Percentiles rank a stretch among this genome's conserved stretches.
These are phyloP conservation scores for Papilio helenus DNA, from an alignment of 1,140 invertebrate genomes.

Conservation along the genomic window DNA sequence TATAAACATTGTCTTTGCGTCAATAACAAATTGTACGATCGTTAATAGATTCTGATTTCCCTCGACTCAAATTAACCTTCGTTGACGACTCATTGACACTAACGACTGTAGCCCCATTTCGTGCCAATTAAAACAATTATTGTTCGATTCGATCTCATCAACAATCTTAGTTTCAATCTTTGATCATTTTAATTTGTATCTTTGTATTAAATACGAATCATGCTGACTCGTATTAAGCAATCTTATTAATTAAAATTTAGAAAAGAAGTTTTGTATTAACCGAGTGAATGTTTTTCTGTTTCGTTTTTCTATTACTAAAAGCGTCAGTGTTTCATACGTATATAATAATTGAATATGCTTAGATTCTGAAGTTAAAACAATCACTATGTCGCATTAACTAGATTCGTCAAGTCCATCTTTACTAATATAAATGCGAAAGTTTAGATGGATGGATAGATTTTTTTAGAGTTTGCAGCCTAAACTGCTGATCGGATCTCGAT, in stretches of 20 bases:
- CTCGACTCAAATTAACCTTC: slow-evolving; percentile 42
- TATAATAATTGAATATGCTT: neutral
- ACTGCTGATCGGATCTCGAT: too few relatives aligned
- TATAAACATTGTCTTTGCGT: slow-evolving; percentile 28
- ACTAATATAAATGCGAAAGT: too few relatives aligned
- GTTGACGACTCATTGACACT: slow-evolving; percentile 59
- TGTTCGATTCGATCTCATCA: slow-evolving; percentile 49
- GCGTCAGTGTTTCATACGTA: neutral
- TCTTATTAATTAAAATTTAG: neutral
- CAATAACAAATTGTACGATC: slow-evolving; percentile 31
- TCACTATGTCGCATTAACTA: too few relatives aligned
- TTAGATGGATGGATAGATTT: too few relatives aligned
- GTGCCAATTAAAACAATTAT: slow-evolving; percentile 70
- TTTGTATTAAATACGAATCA: slow-evolving; percentile 26
- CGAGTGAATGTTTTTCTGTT: neutral
- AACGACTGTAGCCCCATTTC: slow-evolving; percentile 48
- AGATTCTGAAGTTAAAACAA: neutral
- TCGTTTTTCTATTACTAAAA: neutral
- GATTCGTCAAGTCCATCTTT: too few relatives aligned
- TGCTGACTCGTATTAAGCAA: slow-evolving; percentile 8
- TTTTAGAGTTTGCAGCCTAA: too few relatives aligned
- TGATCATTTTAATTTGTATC: slow-evolving; percentile 35
- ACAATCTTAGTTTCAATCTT: slow-evolving; percentile 46
- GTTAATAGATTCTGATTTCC: slow-evolving; percentile 40
- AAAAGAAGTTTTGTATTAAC: neutral